Percentiles rank a stretch among this genome's conserved stretches.
phyloP scores from a whole-genome alignment of 2,888 invertebrate genomes.

The Odontothrips loti region DNA sequence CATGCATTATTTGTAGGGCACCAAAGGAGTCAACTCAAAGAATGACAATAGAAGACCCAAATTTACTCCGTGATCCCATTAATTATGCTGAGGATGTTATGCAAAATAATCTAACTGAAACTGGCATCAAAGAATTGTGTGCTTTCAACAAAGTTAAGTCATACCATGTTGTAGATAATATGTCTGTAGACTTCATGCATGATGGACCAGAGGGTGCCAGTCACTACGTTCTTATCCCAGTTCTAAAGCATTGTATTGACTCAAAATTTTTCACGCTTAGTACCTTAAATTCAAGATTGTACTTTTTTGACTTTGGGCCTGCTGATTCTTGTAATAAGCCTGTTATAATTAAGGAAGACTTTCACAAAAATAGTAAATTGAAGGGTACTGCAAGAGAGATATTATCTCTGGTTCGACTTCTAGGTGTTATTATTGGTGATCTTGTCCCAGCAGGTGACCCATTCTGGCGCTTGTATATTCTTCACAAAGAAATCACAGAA shows the following conservation, averaged over 20 bases:
- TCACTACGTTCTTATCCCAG: not conserved
- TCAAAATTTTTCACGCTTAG: not conserved
- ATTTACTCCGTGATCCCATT: not conserved
- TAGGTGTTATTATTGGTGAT: no score
- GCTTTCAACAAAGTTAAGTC: not conserved
- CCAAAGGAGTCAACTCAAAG: not conserved
- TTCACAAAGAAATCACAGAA: no score
- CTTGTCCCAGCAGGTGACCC: no score
- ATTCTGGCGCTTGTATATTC: no score
- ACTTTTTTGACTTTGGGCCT: not conserved
- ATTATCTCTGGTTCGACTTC: not conserved
- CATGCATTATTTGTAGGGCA: not conserved
- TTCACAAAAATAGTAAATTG: not conserved
- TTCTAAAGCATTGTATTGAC: not conserved
- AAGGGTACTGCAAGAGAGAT: not conserved
- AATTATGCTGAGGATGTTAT: not conserved
- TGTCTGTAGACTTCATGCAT: not conserved
- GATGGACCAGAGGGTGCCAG: not conserved
- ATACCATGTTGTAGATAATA: not conserved
- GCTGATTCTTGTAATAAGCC: not conserved
- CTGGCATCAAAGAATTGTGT: not conserved
- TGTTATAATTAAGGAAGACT: no score
- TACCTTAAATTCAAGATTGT: not conserved
- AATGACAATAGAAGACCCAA: not conserved
- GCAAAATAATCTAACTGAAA: not conserved